Conservation (phyloP, 2,797 vertebrate species). For the Fundulus diaphanus region DNA sequence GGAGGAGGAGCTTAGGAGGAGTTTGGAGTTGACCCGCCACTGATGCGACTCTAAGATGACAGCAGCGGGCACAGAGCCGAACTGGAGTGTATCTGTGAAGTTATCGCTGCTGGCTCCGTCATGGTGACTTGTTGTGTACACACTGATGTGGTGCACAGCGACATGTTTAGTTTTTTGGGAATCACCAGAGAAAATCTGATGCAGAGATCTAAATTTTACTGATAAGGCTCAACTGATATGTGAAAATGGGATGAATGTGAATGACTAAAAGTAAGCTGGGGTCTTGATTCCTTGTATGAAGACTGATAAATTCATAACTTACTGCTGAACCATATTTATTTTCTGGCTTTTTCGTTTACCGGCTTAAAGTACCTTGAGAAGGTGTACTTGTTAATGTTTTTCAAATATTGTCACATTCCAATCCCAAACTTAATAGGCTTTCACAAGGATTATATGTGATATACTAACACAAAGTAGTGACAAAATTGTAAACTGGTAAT, state of each 20-base stretch:
- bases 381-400: neutral
- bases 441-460: neutral
- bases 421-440: neutral
- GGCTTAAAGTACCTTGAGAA: slow-evolving; percentile 1
- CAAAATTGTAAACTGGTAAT: neutral
- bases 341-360: slow-evolving; percentile 64
- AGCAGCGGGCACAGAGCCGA: neutral
- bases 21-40: neutral
- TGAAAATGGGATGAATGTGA: neutral
- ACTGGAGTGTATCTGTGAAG: neutral
- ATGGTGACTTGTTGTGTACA: neutral
- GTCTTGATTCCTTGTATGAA: slow-evolving; percentile 41
- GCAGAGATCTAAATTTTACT: no score
- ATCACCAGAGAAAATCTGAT: neutral
- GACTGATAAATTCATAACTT: slow-evolving; percentile 69
- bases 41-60: neutral
- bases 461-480: neutral
- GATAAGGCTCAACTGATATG: neutral
- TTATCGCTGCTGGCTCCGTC: neutral
- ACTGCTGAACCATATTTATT: slow-evolving; percentile 55
- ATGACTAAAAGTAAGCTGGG: slow-evolving; percentile 18
- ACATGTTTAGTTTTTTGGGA: neutral
- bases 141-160: neutral
- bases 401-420: neutral
- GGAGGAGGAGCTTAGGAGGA: neutral